Percentiles rank a stretch among this genome's conserved stretches.
Conservation (phyloP, 2,888 invertebrate species). For the Heliconius ismenius region DNA sequence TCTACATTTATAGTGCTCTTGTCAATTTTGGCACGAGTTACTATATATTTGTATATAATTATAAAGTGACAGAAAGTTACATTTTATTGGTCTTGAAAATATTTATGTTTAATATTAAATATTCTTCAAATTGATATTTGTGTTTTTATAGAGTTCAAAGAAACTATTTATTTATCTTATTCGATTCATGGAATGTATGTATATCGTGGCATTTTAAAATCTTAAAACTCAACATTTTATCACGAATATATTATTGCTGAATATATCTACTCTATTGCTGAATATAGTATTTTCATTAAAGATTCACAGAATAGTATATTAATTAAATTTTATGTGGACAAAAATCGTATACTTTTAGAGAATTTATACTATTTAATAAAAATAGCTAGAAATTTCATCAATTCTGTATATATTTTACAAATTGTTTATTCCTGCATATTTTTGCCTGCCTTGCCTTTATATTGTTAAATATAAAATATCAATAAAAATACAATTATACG, state of each 20-base stretch:
- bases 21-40: neutral
- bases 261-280: neutral
- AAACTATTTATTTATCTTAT: neutral
- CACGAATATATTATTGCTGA: neutral
- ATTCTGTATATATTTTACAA: neutral
- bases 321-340: neutral
- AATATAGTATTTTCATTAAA: neutral
- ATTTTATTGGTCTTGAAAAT: neutral
- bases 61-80: neutral
- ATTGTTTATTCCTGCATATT: neutral
- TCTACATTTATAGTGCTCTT: constrained; percentile 12
- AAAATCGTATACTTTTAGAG: neutral
- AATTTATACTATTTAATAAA: neutral
- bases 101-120: neutral
- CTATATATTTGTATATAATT: neutral
- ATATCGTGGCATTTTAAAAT: neutral
- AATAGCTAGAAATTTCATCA: neutral
- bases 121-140: neutral
- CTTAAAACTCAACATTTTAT: neutral
- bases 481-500: no score
- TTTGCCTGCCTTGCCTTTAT: no score
- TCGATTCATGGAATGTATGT: neutral
- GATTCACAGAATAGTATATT: neutral
- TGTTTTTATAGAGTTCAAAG: constrained; percentile 2
- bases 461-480: neutral